Base-by-base conservation (phyloP, 2,888 invertebrate genomes). In the Pristionchus arcanus region DNA sequence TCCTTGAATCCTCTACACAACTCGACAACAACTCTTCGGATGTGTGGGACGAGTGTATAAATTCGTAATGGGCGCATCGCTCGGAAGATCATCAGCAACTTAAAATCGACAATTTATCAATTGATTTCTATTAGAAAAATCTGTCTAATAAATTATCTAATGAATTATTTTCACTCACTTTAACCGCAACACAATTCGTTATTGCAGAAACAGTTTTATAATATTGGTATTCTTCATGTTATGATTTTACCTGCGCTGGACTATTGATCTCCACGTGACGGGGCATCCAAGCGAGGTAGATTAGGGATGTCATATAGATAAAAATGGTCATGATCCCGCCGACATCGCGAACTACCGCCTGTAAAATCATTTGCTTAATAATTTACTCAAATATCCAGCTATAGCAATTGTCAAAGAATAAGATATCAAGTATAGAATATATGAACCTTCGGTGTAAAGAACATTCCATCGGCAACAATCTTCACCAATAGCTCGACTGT, bases 1-100 rank as follows among this genome's bases (percentile, higher is more conserved):
- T 99, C 99, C 96, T 99, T 99, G 96, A 99, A 99, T 49, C 99
- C 99, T 93, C 98, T 96, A 95, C 98, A 98, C 90, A 99, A 96
- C 95, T 99, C 99, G 95, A 98, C 99, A 90, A 99, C 99, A 37
- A 99, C 99, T 96, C 98, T 98, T 92, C 99, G 97, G 98, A 99
- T 99, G 96, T 99, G 99, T 89, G 99, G 99, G 71, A 99, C 93
- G 42, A 94, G 90, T 53, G 98, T 98, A 96, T 99, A 99, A 94
- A 99, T 99, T 89, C 99, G 90, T 90, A 99, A 96, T 4, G 99
- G 99, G 9, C 99, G 97, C 92, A 99, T 97, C 96, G 99, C 99
- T 89, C 99, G 90, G 49, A 91, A 96, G 92, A 99, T 98, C 98
- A 99, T 98, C 89, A 99, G 96, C 90, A 98, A 96, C 71, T 87